These are phyloP conservation scores for Oeneis ivallda DNA, from an alignment of 2,888 invertebrate species.

Conservation along the genomic window DNA sequence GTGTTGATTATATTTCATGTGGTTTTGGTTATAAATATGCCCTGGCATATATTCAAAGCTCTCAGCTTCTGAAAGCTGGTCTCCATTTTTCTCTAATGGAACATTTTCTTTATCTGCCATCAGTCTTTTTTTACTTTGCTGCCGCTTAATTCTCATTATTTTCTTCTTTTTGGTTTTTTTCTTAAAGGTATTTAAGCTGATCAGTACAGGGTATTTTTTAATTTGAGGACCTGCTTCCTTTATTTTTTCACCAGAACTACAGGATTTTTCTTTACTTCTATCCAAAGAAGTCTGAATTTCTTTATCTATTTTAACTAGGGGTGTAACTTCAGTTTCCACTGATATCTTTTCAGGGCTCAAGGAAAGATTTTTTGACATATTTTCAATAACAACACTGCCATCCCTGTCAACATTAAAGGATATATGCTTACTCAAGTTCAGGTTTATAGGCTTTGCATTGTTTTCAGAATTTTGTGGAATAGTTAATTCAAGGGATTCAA, in stretches of 20 bases:
- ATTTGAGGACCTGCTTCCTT: conserved; percentile 20
- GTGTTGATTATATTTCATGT: conserved; percentile 51
- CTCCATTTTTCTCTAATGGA: conserved; percentile 58
- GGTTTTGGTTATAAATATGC: conserved; percentile 81
- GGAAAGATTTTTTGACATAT: conserved; percentile 54
- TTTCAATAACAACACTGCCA: conserved; percentile 61
- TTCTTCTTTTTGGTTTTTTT: conserved; percentile 58
- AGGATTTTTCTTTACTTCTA: conserved; percentile 46
- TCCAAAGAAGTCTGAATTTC: conserved; percentile 67
- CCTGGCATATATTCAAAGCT: conserved; percentile 86
- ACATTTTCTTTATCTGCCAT: conserved; percentile 48
- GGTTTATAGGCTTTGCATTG: conserved; percentile 62
- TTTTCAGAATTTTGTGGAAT: conserved; percentile 54
- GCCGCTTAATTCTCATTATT: conserved; percentile 50
- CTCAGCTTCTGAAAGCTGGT: conserved; percentile 81
- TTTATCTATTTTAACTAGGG: conserved; percentile 56
- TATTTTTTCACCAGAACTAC: conserved; percentile 37
- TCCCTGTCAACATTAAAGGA: conserved; percentile 73
- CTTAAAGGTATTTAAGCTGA: conserved; percentile 64
- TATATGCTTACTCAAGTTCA: conserved; percentile 74
- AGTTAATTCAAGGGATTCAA: conserved; percentile 67
- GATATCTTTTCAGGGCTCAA: conserved; percentile 56
- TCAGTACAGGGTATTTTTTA: conserved; percentile 60
- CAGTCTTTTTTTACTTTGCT: conserved; percentile 47
- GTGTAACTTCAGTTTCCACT: conserved; percentile 45